Evolutionary conservation across 2,888 invertebrate species (phyloP).

Genomic region (Leptopilina myrica): DNA sequence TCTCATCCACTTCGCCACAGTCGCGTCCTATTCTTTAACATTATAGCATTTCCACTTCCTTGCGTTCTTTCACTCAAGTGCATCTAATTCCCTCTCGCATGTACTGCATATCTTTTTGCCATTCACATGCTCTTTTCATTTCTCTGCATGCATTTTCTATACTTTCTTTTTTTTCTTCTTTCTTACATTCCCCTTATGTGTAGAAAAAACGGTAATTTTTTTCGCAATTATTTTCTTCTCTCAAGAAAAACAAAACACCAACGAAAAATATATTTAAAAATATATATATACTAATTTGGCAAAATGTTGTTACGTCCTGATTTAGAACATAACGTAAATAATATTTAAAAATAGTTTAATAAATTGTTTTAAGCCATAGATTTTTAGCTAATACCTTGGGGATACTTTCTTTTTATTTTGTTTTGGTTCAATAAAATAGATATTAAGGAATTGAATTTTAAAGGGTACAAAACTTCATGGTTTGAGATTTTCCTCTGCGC

Average conservation of each 20-base stretch:
- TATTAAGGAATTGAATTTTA: too few species aligned
- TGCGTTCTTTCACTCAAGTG: slow-evolving; percentile 36
- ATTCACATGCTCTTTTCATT: slow-evolving; percentile 42
- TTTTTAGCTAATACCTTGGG: too few species aligned
- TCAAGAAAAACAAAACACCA: background rate
- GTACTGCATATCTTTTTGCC: slow-evolving; percentile 25
- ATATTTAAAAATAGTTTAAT: too few species aligned
- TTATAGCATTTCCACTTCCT: slow-evolving; percentile 40
- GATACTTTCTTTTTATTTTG: too few species aligned
- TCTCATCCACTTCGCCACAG: slow-evolving; percentile 34
- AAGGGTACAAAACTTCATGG: too few species aligned
- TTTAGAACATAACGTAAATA: too few species aligned
- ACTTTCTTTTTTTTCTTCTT: slow-evolving; percentile 8
- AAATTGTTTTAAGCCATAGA: too few species aligned
- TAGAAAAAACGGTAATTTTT: slow-evolving; percentile 27
- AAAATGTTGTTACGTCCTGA: too few species aligned
- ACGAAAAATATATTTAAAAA: too few species aligned
- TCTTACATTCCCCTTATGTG: background rate
- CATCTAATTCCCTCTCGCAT: slow-evolving; percentile 35
- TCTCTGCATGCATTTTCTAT: slow-evolving; percentile 38
- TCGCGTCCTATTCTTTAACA: slow-evolving; percentile 29
- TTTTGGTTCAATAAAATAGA: too few species aligned
- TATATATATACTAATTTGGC: too few species aligned
- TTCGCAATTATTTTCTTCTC: background rate
- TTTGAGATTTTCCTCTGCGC: too few species aligned